Base-by-base conservation (phyloP, 2,888 invertebrate species). In the Hemaris fuciformis region DNA sequence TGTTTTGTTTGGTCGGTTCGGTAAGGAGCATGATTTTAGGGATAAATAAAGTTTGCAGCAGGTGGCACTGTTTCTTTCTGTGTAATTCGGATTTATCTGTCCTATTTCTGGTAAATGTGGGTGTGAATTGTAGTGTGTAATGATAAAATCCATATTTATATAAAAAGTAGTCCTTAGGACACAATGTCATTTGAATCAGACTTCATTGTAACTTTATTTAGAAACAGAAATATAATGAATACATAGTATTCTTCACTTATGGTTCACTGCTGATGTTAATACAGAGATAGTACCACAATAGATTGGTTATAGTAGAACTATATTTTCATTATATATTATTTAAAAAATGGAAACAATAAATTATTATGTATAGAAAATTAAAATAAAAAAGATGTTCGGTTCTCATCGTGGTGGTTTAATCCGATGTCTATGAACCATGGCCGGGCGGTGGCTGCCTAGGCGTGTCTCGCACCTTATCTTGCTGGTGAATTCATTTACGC, bases 271-370 rank as follows among this genome's bases (percentile, higher is more conserved):
- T 62, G 64, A 23, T 34, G 22, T 45, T 57, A 57, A 64, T 64
- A 69, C 74, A 76, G 83, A 84, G 80, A 79, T 66, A 87, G 86
- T 81, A 85, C 83, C 84, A 88, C 83, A 85, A 71, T 69, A 66
- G 62, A 69, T 87, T 86, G 83, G 84, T 84, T 77, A 91, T 89
- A 90, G 88, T 89, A 89, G 83, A 85, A 87, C 89, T 91, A 89
- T 90, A 90, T 89, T 89, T 91, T 89, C 86, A 88, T 89, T 87
- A 86, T 84, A 87, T 88, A 90, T 91, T 90, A 90, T 87, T 88
- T 78, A 90, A 85, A 90, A 91, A 91, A 91, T 91, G 91, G 91
- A 92, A 92, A 89, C 85, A 88, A 91, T 91, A 89, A 89, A 88
- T 91, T 91, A 88, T 85, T 85, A 84, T 74, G 75, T 75, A 75